Evolutionary conservation across 2,888 invertebrate species (phyloP).

Genomic region (Holacanthella duospinosa): DNA sequence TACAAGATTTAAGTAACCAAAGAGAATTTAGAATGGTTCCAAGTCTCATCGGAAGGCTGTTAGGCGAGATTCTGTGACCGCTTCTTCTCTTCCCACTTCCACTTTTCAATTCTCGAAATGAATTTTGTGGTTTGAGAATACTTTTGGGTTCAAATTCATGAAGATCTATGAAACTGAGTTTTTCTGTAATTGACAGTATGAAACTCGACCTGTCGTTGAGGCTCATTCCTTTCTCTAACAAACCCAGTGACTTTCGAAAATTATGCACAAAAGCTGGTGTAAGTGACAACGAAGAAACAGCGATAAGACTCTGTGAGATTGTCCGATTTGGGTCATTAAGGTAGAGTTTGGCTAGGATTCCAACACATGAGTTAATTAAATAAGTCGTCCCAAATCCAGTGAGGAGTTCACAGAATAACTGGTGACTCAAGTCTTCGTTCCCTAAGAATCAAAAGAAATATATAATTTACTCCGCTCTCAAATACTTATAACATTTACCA

Average conservation of each 20-base stretch:
- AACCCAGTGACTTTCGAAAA: conserved; percentile 34
- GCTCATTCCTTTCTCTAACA: conserved; percentile 32
- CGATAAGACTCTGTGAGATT: conserved; percentile 34
- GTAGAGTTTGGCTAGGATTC: conserved; percentile 33
- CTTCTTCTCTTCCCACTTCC: conserved; percentile 6
- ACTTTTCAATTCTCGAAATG: background rate
- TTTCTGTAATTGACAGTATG: conserved; percentile 35
- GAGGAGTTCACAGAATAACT: conserved; percentile 36
- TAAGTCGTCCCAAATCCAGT: conserved; percentile 36
- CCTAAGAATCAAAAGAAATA: conserved; percentile 16
- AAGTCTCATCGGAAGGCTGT: conserved; percentile 25
- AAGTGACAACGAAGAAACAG: conserved; percentile 32
- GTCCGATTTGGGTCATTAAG: conserved; percentile 33
- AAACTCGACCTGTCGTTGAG: conserved; percentile 37
- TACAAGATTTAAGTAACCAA: conserved; percentile 31
- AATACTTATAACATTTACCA: conserved; percentile 6
- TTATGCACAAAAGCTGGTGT: conserved; percentile 34
- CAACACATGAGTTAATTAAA: conserved; percentile 33
- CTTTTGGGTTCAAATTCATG: conserved; percentile 18
- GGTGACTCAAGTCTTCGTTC: conserved; percentile 36
- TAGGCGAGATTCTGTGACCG: conserved; percentile 9
- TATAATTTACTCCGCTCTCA: background rate
- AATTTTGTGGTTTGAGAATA: conserved; percentile 3
- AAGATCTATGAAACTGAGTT: conserved; percentile 35
- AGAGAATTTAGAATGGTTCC: conserved; percentile 33